Base-by-base conservation (phyloP, 2,888 invertebrate species). In the Euproctis similis region DNA sequence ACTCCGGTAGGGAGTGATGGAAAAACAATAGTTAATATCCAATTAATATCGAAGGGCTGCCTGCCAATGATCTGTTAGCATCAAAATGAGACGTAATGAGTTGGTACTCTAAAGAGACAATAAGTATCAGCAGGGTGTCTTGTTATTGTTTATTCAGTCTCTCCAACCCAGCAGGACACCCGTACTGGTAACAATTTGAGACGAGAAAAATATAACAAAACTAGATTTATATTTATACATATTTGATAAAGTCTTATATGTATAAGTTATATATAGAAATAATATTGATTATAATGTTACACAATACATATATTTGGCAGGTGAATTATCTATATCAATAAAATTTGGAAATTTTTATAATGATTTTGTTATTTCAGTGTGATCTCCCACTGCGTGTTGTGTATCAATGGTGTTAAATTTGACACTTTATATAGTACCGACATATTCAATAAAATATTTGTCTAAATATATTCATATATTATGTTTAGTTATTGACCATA, bases 101-200 rank as follows among this genome's bases (percentile, higher is more conserved):
- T n/a, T n/a, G n/a, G 59, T 53, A 53, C 46, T 56, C 47, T 34
- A 35, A 46, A 48, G 57, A 75, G 62, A 75, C 78, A 77, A 77
- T 76, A 76, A 69, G 65, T 63, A 67, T 59, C 71, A 46, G 42
- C 58, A 52, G 75, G 78, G 68, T 36, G 67, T 56, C 70, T 35
- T 62, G 68, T 72, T 71, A 68, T 74, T 76, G 72, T 72, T 75
- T 76, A 69, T 71, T 68, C 60, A 59, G 67, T 63, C 63, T 51
- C 55, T 53, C 53, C 53, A 51, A 46, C 76, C 25, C 78, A 64
- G 71, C 69, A 62, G 69, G 77, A 51, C 34, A 49, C 50, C n/a
- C 58, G 44, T 38, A 54, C 54, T 41, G 46, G 46, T 46, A 59
- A 70, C 66, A 72, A 69, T 72, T 73, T 72, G 72, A 65, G 59